Base-by-base conservation (phyloP, 2,797 vertebrate genomes). In the Catharus ustulatus region DNA sequence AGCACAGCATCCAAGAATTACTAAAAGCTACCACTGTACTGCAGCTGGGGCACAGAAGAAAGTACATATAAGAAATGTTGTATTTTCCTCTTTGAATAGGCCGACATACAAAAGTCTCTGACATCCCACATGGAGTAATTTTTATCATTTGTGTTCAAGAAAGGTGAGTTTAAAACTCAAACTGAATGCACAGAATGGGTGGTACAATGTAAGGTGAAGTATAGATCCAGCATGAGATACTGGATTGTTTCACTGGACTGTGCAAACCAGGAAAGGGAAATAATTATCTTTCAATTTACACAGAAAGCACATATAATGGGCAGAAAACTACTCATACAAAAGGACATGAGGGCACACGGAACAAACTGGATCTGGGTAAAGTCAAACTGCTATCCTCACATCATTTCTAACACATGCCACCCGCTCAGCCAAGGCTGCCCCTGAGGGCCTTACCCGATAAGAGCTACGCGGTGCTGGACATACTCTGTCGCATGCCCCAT, bases 401-500 rank as follows among this genome's bases (percentile, higher is more conserved):
- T n/a, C 8, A 7, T 18, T 81, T 36, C 78, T 55, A 63, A 75
- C 45, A 38, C n/a, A 4, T 0, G 1, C 34, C n/a, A 20, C 26
- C 7, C 11, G 2, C 30, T 48, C 63, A 22, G 30, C 23, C 55
- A 16, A 42, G 30, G 57, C 34, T 30, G 1, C 42, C 29, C 0
- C 4, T 12, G 13, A 30, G n/a, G 13, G 4, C 15, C 98, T 98
- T 98, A 99, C 99, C 99, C 99, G 19, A 99, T 98, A 26, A 99
- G 98, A 10, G 98, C 99, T 86, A 99, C 96, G 1, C 99, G 98
- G 93, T 99, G 99, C 91, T 98, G 98, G 89, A 99, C 97, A 5
- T 99, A 99, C 97, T 99, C 98, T 0, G 98, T 98, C 1, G 99
- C 99, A 2, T 99, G 99, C 43, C 99, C 99, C 98, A 99, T 92